These are phyloP conservation scores for Petrocephalus zakoni DNA, from an alignment of 2,113 vertebrate genomes.

Conservation along the genomic window DNA sequence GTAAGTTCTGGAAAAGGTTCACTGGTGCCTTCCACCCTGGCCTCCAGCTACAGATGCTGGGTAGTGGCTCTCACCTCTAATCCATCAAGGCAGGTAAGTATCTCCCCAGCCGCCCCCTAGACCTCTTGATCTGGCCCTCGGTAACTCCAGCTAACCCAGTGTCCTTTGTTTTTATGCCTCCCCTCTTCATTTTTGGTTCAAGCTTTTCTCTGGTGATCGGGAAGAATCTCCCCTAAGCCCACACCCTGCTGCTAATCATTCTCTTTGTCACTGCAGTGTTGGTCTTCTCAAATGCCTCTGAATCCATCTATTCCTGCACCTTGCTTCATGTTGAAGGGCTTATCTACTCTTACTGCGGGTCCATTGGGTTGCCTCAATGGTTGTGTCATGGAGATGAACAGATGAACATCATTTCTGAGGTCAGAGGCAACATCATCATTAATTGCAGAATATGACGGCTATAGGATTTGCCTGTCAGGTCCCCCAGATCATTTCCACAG, in stretches of 20 bases:
- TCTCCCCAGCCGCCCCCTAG: not conserved
- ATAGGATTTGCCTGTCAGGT: not conserved
- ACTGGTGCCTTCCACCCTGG: not conserved
- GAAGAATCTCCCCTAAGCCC: not conserved
- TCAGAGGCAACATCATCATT: not conserved
- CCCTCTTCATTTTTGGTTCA: not conserved
- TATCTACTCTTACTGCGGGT: not conserved
- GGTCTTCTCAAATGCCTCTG: not conserved
- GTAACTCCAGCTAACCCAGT: constrained; percentile 12
- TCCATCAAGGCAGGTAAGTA: constrained; percentile 2
- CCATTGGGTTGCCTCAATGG: not conserved
- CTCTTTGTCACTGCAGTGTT: not conserved
- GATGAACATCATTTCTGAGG: not conserved
- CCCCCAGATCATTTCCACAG: not conserved
- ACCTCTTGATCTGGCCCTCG: not conserved
- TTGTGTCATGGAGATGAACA: not conserved
- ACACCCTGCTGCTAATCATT: not conserved
- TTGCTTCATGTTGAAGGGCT: not conserved
- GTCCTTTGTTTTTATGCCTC: not conserved
- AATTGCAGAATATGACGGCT: not conserved
- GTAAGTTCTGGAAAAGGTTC: not conserved
- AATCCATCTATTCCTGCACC: not conserved
- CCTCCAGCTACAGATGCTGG: not conserved
- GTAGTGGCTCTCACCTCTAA: not conserved
- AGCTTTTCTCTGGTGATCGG: not conserved